Evolutionary conservation across 2,888 invertebrate species (phyloP).

Genomic region (Nasonovia ribisnigri): DNA sequence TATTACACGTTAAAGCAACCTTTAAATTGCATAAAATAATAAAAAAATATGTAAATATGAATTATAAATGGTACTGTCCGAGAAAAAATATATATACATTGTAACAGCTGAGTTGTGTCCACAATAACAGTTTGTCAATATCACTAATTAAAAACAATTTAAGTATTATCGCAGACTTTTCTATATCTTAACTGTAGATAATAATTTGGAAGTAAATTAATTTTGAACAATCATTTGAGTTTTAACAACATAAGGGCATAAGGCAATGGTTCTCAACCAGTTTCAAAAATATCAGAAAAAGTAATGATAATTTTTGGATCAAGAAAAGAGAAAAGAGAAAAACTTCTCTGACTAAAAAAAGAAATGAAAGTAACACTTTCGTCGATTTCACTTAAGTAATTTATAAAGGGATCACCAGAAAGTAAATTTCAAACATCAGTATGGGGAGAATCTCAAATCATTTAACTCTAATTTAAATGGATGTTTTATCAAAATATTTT

Average conservation of each 20-base stretch:
- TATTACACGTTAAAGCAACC: slow-evolving; percentile 85
- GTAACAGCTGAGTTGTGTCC: background rate
- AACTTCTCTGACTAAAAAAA: no score
- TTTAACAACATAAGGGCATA: background rate
- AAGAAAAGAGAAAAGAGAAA: no score
- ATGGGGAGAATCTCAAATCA: no score
- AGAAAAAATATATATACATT: background rate
- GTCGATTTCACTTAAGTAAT: no score
- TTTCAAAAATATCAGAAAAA: background rate
- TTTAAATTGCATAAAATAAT: slow-evolving; percentile 72
- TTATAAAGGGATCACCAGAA: no score
- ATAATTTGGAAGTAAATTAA: background rate
- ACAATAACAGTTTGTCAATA: background rate
- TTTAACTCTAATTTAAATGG: no score
- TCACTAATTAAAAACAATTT: background rate
- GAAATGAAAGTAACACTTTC: no score
- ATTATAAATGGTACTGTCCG: background rate
- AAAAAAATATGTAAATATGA: background rate
- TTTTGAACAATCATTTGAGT: background rate
- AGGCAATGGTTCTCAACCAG: background rate
- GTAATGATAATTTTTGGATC: background rate
- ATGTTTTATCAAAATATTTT: no score
- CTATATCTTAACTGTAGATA: background rate
- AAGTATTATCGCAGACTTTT: background rate
- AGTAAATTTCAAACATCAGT: no score